These are phyloP conservation scores for Elanoides forficatus DNA, from an alignment of 2,113 vertebrate genomes.

Conservation along the genomic window DNA sequence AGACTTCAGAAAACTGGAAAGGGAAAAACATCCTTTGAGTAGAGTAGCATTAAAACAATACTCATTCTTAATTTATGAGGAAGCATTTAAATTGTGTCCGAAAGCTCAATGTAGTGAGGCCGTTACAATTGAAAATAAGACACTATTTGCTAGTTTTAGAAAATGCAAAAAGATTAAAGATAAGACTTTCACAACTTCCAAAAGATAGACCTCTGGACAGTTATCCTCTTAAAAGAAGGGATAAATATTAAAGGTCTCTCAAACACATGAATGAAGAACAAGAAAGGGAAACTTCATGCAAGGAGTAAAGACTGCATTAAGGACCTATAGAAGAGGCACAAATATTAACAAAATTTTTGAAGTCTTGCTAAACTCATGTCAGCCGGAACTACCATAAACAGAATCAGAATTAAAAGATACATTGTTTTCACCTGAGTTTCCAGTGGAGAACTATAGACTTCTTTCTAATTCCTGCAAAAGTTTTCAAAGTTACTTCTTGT, in stretches of 20 bases:
- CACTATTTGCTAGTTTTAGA: background rate
- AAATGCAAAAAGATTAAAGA: background rate
- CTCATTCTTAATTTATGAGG: background rate
- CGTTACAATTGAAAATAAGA: background rate
- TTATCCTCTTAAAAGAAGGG: background rate
- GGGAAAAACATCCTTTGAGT: background rate
- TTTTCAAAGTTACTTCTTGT: background rate
- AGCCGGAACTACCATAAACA: background rate
- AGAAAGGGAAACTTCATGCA: background rate
- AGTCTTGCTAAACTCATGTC: background rate
- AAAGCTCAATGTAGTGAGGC: background rate
- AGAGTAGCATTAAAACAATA: background rate
- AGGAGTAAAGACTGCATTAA: background rate
- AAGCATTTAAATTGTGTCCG: background rate
- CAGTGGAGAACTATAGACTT: background rate
- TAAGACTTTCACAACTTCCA: background rate
- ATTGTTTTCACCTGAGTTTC: background rate
- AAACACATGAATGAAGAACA: background rate
- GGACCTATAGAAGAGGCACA: background rate
- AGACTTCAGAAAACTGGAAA: background rate
- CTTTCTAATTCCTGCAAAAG: background rate
- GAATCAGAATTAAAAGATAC: background rate
- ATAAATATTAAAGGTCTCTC: background rate
- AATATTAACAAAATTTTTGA: background rate
- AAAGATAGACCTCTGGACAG: background rate